These are phyloP conservation scores for Mesitornis unicolor DNA, from an alignment of 2,113 vertebrate genomes.

Conservation along the genomic window DNA sequence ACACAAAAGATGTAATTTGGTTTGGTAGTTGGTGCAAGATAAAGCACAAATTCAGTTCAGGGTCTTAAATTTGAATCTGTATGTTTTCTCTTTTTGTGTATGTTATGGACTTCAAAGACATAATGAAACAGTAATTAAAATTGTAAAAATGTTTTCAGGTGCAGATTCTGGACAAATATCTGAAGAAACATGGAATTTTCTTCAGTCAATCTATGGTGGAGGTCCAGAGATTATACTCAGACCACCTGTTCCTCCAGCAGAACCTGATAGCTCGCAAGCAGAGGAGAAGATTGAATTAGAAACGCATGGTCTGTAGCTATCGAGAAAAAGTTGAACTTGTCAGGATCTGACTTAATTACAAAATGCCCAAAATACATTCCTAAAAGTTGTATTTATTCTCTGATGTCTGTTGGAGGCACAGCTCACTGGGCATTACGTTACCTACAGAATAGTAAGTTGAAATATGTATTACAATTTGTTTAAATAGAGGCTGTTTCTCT, in stretches of 20 bases:
- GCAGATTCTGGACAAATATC: conserved; percentile 99
- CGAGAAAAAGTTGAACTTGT: conserved; percentile 21
- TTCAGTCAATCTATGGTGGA: conserved; percentile 91
- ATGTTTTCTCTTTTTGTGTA: not conserved
- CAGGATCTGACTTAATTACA: conserved; percentile 60
- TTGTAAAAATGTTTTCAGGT: conserved; percentile 70
- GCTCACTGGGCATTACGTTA: conserved; percentile 71
- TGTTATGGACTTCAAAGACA: not conserved
- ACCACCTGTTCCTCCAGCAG: conserved; percentile 84
- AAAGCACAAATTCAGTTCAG: not conserved
- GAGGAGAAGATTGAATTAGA: conserved; percentile 98
- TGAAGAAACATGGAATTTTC: conserved; percentile 97
- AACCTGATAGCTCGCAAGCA: conserved; percentile 79
- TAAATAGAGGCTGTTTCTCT: conserved; percentile 30
- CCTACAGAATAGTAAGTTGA: conserved; percentile 61
- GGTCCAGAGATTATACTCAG: conserved; percentile 91
- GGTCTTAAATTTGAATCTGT: not conserved
- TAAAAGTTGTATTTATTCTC: conserved; percentile 56
- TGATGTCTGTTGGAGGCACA: conserved; percentile 49
- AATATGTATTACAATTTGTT: conserved; percentile 51
- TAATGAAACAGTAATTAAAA: not conserved
- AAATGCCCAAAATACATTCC: conserved; percentile 74
- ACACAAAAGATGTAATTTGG: not conserved
- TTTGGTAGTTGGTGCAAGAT: not conserved
- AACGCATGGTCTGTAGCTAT: conserved; percentile 85